These are phyloP conservation scores for Myoxocephalus aenaeus DNA, from an alignment of 2,797 vertebrate genomes.

Conservation along the genomic window DNA sequence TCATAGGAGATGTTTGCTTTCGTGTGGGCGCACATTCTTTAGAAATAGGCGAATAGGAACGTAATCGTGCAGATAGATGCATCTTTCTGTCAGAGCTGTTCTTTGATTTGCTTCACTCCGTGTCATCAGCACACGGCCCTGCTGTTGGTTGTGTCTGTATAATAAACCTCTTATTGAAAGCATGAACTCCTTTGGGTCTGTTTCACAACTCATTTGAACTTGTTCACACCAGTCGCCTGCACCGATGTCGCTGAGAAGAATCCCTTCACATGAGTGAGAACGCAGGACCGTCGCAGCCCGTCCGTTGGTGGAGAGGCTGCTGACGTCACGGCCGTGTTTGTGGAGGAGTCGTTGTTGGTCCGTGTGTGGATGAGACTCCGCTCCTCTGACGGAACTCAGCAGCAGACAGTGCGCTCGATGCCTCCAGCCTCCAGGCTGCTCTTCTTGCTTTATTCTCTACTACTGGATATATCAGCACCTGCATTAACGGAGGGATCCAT, in stretches of 20 bases:
- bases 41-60: too few species aligned
- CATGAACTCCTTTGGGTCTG: too few species aligned
- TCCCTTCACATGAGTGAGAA: not conserved
- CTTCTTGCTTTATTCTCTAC: not conserved
- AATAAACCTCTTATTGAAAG: too few species aligned
- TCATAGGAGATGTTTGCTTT: too few species aligned
- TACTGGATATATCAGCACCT: constrained; percentile 21
- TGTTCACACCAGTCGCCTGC: too few species aligned
- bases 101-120: too few species aligned
- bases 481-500: constrained; percentile 29
- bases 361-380: constrained; percentile 8
- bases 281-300: not conserved
- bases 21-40: too few species aligned
- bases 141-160: too few species aligned
- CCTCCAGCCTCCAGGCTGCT: not conserved
- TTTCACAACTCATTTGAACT: too few species aligned
- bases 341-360: constrained; percentile 16
- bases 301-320: constrained; percentile 28
- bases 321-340: constrained; percentile 45
- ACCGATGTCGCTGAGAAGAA: not conserved
- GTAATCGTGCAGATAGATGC: too few species aligned
- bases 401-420: not conserved
- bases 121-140: too few species aligned
- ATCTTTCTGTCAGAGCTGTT: too few species aligned
- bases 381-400: not conserved